Conservation (phyloP, 2,888 invertebrate species). For the Blomia tropicalis region DNA sequence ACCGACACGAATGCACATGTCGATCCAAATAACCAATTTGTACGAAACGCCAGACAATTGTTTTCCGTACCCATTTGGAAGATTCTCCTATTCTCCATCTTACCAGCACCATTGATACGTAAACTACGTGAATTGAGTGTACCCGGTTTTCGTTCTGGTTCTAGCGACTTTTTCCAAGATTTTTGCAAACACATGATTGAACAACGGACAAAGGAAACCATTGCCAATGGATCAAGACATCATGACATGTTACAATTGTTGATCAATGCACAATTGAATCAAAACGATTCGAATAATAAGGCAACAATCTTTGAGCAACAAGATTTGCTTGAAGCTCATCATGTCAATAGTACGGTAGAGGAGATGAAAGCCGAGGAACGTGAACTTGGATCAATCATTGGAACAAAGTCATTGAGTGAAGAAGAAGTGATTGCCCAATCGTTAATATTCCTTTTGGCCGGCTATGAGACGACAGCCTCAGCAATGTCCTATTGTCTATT, state of each 20-base stretch:
- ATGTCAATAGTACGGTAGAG: conserved; percentile 12
- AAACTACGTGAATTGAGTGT: conserved; percentile 32
- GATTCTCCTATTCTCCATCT: conserved; percentile 33
- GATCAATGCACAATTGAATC: conserved; percentile 36
- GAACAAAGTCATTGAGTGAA: conserved; percentile 4
- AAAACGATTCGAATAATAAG: not conserved
- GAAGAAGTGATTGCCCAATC: conserved; percentile 15
- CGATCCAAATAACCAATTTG: conserved; percentile 16
- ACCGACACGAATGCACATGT: conserved; percentile 40
- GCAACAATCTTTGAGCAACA: not conserved
- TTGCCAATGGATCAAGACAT: too few relatives aligned
- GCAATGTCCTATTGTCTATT: conserved; percentile 7
- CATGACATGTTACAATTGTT: conserved; percentile 46
- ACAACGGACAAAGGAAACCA: conserved; percentile 39
- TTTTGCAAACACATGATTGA: conserved; percentile 40
- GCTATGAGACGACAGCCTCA: conserved; percentile 21
- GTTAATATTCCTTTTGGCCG: conserved; percentile 16
- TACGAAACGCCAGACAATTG: not conserved
- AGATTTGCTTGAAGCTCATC: conserved; percentile 11
- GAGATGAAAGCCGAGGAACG: not conserved
- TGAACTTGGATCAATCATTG: not conserved
- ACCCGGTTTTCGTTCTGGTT: conserved; percentile 33
- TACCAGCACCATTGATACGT: conserved; percentile 33
- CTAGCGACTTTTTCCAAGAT: conserved; percentile 40
- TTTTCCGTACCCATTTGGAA: not conserved